Conservation (phyloP, 2,888 invertebrate genomes). For the Prostheceraeus crozeri region DNA sequence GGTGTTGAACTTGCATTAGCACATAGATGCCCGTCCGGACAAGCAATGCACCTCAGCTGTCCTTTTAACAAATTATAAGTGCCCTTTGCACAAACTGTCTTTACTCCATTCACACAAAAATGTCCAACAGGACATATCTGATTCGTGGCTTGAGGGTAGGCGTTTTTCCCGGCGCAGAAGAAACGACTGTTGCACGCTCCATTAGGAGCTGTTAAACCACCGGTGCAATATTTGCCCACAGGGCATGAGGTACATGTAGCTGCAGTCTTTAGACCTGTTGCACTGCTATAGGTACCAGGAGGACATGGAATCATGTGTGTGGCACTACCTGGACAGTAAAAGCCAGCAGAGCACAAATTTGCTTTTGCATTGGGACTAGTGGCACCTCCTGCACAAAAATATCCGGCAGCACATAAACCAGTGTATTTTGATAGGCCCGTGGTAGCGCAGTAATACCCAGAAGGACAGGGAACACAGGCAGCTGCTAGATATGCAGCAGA, state of each 20-base stretch:
- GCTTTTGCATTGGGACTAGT: slow-evolving; percentile 42
- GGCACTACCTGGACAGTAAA: background rate
- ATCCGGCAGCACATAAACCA: slow-evolving; percentile 46
- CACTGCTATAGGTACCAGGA: slow-evolving; percentile 49
- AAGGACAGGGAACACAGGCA: slow-evolving; percentile 46
- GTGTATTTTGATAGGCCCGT: slow-evolving; percentile 46
- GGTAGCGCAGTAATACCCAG: slow-evolving; percentile 47
- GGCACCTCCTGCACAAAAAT: slow-evolving; percentile 49
- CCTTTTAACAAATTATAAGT: slow-evolving; percentile 46
- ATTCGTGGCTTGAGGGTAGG: slow-evolving; percentile 45
- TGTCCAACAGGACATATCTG: slow-evolving; percentile 50
- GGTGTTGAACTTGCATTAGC: slow-evolving; percentile 46
- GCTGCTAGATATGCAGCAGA: too few relatives aligned
- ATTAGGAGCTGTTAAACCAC: slow-evolving; percentile 44
- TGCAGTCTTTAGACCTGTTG: too few relatives aligned
- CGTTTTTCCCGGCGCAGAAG: slow-evolving; percentile 51
- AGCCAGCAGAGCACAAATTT: background rate
- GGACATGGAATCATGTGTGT: slow-evolving; percentile 43
- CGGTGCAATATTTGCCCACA: slow-evolving; percentile 49
- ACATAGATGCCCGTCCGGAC: slow-evolving; percentile 50
- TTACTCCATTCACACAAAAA: slow-evolving; percentile 48
- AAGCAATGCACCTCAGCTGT: slow-evolving; percentile 45
- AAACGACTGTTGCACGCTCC: slow-evolving; percentile 50
- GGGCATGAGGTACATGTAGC: slow-evolving; percentile 42
- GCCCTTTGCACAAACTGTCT: slow-evolving; percentile 48